phyloP scores from a whole-genome alignment of 1,140 invertebrate species.

The Planococcus citri region DNA sequence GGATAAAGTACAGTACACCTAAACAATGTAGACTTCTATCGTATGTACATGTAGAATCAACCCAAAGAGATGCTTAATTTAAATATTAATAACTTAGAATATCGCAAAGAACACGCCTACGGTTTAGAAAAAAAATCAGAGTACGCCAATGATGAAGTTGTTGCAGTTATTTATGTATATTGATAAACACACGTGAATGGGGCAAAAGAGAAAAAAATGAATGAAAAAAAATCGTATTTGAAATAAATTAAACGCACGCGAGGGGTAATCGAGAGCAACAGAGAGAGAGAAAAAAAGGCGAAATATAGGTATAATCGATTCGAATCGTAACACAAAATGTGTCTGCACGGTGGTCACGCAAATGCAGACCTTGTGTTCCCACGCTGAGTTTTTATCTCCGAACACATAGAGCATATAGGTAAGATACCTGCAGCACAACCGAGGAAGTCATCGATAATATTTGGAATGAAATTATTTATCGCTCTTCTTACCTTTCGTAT shows the following conservation, averaged over 20 bases:
- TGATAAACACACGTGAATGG: background rate
- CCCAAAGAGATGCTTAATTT: background rate
- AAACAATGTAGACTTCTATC: background rate
- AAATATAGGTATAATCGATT: constrained; percentile 2
- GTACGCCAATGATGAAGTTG: background rate
- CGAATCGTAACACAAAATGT: constrained; percentile 3
- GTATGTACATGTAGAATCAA: background rate
- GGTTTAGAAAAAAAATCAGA: background rate
- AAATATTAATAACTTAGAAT: background rate
- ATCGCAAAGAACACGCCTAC: background rate
- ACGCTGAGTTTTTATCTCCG: background rate
- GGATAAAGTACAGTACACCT: background rate
- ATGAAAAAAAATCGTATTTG: background rate
- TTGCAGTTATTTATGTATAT: background rate
- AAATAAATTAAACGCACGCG: too few species aligned
- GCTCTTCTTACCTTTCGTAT: background rate
- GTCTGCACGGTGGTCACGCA: constrained; percentile 4
- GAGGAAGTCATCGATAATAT: constrained; percentile 6
- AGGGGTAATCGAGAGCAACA: too few species aligned
- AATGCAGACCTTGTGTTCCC: constrained; percentile 1
- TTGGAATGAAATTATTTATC: constrained; percentile 4
- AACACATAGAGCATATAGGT: background rate
- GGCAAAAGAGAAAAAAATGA: background rate
- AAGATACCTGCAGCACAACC: background rate
- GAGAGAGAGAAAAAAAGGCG: background rate